These are phyloP conservation scores for Acronicta alni DNA, from an alignment of 2,888 invertebrate species.

Conservation along the genomic window DNA sequence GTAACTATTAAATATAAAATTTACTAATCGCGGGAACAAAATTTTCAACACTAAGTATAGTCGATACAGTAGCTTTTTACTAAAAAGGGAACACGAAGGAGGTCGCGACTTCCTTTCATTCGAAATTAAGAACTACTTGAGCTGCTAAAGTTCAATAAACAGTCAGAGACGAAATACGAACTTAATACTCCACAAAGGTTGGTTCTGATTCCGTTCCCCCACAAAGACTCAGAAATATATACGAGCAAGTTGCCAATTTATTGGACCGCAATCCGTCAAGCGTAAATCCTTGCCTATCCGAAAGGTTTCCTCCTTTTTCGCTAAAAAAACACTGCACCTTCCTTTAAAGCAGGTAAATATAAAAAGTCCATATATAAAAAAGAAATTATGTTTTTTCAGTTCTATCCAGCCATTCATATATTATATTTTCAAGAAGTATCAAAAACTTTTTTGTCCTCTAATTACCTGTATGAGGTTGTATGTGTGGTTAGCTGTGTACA, in stretches of 20 bases:
- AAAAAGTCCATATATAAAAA: conserved; percentile 12
- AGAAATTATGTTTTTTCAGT: conserved; percentile 1
- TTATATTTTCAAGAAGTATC: conserved; percentile 6
- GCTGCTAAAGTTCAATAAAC: conserved; percentile 50
- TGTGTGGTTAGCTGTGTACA: conserved; percentile 26
- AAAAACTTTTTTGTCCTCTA: conserved; percentile 10
- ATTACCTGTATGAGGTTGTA: conserved; percentile 33
- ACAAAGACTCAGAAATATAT: conserved; percentile 51
- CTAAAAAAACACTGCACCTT: conserved; percentile 44
- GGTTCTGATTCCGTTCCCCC: conserved; percentile 24
- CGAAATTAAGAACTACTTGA: conserved; percentile 52
- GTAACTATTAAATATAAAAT: too few relatives aligned
- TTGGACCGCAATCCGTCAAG: conserved; percentile 60
- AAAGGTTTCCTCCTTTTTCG: conserved; percentile 36
- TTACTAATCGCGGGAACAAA: background rate
- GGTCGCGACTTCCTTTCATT: conserved; percentile 44
- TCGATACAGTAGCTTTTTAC: conserved; percentile 9
- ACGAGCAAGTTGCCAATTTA: conserved; percentile 56
- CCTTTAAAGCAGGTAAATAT: conserved; percentile 28
- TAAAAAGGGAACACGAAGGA: conserved; percentile 26
- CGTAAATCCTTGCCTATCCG: conserved; percentile 57
- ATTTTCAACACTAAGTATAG: background rate
- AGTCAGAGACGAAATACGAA: conserved; percentile 45
- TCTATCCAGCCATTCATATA: background rate
- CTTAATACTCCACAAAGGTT: conserved; percentile 48